Evolutionary conservation across 2,797 vertebrate species (phyloP).

Genomic region (Octomys mimax): DNA sequence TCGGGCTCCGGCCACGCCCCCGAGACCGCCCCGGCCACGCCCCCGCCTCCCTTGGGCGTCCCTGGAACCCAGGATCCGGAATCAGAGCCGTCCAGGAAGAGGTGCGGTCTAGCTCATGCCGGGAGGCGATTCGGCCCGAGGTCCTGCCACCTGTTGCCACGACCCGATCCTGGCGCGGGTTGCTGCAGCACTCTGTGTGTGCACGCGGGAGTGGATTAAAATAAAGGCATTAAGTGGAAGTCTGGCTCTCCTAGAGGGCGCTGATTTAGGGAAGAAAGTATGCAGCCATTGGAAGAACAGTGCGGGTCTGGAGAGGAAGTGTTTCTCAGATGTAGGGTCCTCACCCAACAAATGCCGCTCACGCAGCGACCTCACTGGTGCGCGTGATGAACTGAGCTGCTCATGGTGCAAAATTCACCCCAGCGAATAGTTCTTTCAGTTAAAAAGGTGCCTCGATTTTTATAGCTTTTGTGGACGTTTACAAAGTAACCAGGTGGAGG

Average conservation of each 20-base stretch:
- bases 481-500: neutral
- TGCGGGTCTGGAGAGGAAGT: neutral
- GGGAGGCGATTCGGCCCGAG: neutral
- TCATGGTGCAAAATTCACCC: neutral
- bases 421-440: neutral
- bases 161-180: too few species aligned
- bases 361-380: too few species aligned
- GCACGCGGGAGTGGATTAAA: neutral
- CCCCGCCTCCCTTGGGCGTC: neutral
- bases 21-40: neutral
- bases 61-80: neutral
- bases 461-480: neutral
- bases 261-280: neutral
- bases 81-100: neutral
- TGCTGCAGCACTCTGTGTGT: neutral
- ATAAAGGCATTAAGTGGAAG: neutral
- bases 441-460: neutral
- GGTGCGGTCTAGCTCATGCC: neutral
- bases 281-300: neutral
- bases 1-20: too few species aligned
- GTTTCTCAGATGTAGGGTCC: neutral
- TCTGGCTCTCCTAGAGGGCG: neutral
- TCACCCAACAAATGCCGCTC: neutral
- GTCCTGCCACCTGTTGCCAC: neutral
- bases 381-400: neutral